A percentile compares a stretch with the other conserved stretches of the same genome.
Evolutionary conservation across 2,113 vertebrate species (phyloP).

Genomic region (Nicator chloris): DNA sequence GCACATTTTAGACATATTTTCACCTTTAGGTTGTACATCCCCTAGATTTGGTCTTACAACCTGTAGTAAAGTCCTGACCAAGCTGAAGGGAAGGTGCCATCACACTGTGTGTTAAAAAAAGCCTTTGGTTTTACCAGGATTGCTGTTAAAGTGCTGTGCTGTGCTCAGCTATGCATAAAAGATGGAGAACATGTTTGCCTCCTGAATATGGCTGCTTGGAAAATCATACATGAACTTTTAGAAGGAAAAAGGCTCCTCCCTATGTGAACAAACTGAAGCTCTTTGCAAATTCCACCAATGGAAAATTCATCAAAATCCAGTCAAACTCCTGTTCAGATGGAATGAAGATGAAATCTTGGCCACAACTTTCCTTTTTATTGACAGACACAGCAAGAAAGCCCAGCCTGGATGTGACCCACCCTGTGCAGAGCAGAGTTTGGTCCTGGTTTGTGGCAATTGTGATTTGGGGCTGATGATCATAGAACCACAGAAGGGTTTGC

Average conservation of each 20-base stretch:
- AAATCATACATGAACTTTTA: background rate
- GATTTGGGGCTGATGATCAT: background rate
- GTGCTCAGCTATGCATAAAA: background rate
- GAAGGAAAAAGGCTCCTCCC: background rate
- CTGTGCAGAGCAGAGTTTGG: background rate
- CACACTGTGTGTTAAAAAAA: accelerated
- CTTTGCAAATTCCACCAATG: background rate
- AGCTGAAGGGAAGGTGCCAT: background rate
- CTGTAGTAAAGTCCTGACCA: background rate
- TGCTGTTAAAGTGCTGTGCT: background rate
- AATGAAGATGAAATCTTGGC: background rate
- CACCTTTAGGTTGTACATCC: background rate
- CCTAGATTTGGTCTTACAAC: background rate
- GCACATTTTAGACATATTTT: background rate
- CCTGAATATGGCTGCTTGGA: background rate
- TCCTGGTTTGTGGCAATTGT: accelerated
- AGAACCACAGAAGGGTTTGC: background rate
- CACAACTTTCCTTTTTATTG: background rate
- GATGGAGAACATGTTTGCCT: background rate
- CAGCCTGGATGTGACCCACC: background rate
- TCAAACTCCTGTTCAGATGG: background rate
- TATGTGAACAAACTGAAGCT: background rate
- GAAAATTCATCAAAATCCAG: background rate
- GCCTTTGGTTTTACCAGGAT: background rate
- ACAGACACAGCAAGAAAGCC: background rate